A percentile compares a stretch with the other conserved stretches of the same genome.
Conservation (phyloP, 1,140 invertebrate genomes). For the Mizuhopecten yessoensis region DNA sequence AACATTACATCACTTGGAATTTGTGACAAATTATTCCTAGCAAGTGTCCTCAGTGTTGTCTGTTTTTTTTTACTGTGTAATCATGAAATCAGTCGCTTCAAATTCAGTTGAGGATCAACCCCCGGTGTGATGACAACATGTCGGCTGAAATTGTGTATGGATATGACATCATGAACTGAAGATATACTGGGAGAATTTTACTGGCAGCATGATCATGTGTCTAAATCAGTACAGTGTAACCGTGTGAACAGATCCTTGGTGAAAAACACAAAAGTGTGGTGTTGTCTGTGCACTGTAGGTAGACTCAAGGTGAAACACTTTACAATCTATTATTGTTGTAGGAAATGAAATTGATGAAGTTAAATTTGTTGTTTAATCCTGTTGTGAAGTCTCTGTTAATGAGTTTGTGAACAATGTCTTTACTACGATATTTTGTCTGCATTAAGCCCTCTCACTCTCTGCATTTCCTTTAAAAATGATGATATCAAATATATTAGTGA, state of each 20-base stretch:
- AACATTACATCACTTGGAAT: too few relatives aligned
- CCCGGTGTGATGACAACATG: background rate
- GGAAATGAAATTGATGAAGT: background rate
- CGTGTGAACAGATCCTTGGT: background rate
- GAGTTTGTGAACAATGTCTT: conserved; percentile 24
- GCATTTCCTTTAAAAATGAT: background rate
- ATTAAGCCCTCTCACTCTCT: background rate
- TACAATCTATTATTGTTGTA: background rate
- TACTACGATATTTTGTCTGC: background rate
- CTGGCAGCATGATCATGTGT: background rate
- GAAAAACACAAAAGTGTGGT: background rate
- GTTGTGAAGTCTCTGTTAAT: conserved; percentile 20
- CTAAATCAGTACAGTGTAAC: background rate
- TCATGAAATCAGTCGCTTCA: background rate
- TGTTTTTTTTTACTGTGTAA: background rate
- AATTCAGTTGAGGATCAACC: background rate
- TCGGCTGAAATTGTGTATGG: background rate
- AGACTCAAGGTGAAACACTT: background rate
- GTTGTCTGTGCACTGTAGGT: background rate
- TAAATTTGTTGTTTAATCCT: background rate
- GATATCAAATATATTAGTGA: background rate
- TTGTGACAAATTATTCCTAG: too few relatives aligned
- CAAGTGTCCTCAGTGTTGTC: background rate
- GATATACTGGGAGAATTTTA: background rate
- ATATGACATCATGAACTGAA: background rate